Conservation (phyloP, 2,113 vertebrate species). For the Ageneiosus marmoratus region DNA sequence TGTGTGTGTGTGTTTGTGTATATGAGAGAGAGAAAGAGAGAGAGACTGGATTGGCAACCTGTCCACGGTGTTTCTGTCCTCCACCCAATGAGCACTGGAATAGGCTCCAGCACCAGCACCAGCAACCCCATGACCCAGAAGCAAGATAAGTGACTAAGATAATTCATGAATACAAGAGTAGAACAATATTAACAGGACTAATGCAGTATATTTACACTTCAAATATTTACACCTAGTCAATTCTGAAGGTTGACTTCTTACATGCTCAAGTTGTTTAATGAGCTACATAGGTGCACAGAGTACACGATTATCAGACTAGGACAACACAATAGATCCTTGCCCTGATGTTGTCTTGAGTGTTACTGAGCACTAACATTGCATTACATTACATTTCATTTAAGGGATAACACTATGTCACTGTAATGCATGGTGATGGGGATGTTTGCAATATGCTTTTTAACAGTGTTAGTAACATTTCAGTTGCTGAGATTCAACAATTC, state of each 20-base stretch:
- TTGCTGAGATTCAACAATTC: no score
- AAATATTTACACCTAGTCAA: not conserved
- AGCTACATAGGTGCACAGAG: not conserved
- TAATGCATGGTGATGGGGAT: not conserved
- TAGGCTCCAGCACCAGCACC: no score
- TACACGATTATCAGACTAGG: not conserved
- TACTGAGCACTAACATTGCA: no score
- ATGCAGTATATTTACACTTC: not conserved
- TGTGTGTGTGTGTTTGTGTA: no score
- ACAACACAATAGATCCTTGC: not conserved
- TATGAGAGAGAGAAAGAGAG: no score
- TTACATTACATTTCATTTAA: no score
- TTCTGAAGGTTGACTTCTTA: not conserved
- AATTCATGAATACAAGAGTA: not conserved
- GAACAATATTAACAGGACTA: not conserved
- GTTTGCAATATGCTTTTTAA: not conserved
- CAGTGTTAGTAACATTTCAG: not conserved
- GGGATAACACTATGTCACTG: not conserved
- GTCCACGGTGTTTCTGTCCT: no score
- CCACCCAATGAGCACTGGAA: no score
- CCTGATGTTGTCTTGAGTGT: no score
- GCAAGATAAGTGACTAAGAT: no score
- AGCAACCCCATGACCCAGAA: no score
- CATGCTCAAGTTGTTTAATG: not conserved
- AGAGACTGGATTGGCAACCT: no score